These are phyloP conservation scores for Brevimyrus niger DNA, from an alignment of 2,113 vertebrate genomes.

Conservation along the genomic window DNA sequence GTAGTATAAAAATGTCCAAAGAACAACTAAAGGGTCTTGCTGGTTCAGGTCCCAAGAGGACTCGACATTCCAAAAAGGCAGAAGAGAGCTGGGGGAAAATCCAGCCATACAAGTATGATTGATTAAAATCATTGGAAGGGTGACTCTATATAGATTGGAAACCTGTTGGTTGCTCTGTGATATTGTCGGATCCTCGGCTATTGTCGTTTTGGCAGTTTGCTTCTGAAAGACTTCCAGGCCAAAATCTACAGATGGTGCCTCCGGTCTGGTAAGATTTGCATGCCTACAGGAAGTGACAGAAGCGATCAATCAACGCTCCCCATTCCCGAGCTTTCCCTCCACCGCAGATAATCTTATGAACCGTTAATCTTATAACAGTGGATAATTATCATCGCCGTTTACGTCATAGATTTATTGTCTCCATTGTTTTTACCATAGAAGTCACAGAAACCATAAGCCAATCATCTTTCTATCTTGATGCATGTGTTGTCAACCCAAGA, in stretches of 20 bases:
- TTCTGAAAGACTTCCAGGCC: not conserved
- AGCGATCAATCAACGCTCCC: conserved; percentile 12
- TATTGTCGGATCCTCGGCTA: not conserved
- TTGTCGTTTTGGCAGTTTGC: not conserved
- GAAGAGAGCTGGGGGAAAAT: not conserved
- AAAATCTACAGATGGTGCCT: conserved; percentile 16
- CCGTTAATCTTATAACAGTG: conserved; percentile 10
- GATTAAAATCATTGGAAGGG: not conserved
- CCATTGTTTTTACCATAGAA: not conserved
- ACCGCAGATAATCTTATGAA: conserved; percentile 21
- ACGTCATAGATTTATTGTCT: not conserved
- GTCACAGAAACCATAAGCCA: not conserved
- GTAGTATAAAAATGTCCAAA: not conserved
- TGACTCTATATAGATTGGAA: not conserved
- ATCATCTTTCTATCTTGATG: not conserved
- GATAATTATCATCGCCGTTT: not conserved
- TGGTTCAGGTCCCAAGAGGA: not conserved
- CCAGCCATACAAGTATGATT: not conserved
- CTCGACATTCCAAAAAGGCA: not conserved
- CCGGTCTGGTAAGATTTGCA: not conserved
- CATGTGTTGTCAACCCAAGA: not conserved
- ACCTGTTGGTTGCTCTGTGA: not conserved
- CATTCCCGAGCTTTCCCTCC: not conserved
- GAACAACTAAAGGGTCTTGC: not conserved
- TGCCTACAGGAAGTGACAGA: not conserved